phyloP scores from a whole-genome alignment of 2,888 invertebrate species.

The Caenorhabditis becei region DNA sequence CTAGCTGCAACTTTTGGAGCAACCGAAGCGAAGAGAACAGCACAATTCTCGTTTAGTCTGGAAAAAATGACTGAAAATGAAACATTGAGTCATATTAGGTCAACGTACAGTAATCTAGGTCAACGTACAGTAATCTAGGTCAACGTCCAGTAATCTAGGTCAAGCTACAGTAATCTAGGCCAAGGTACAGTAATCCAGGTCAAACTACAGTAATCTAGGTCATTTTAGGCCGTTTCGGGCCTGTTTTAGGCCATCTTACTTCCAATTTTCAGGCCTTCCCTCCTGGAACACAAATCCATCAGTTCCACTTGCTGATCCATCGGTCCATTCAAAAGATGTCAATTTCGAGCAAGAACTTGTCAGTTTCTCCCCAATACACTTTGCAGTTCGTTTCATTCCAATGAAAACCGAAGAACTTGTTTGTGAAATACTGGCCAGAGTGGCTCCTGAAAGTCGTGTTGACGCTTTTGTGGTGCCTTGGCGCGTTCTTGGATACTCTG shows the following conservation, averaged over 20 bases:
- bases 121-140: too few relatives aligned
- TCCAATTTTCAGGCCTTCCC: background rate
- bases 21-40: too few relatives aligned
- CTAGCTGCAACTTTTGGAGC: background rate
- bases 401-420: background rate
- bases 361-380: background rate
- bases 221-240: too few relatives aligned
- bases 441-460: background rate
- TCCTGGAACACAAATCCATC: background rate
- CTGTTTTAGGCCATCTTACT: background rate
- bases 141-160: too few relatives aligned
- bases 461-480: background rate
- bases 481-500: background rate
- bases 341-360: background rate
- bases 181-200: too few relatives aligned
- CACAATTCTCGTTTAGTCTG: too few relatives aligned
- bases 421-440: background rate
- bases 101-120: too few relatives aligned
- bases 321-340: constrained; percentile 7
- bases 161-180: too few relatives aligned
- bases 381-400: background rate
- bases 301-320: constrained; percentile 6
- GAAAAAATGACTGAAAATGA: too few relatives aligned
- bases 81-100: too few relatives aligned
- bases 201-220: too few relatives aligned